Evolutionary conservation across 2,797 vertebrate genomes (phyloP), one percentile per base, ranked within the genome.

Genomic region (Distichodus sexfasciatus): DNA sequence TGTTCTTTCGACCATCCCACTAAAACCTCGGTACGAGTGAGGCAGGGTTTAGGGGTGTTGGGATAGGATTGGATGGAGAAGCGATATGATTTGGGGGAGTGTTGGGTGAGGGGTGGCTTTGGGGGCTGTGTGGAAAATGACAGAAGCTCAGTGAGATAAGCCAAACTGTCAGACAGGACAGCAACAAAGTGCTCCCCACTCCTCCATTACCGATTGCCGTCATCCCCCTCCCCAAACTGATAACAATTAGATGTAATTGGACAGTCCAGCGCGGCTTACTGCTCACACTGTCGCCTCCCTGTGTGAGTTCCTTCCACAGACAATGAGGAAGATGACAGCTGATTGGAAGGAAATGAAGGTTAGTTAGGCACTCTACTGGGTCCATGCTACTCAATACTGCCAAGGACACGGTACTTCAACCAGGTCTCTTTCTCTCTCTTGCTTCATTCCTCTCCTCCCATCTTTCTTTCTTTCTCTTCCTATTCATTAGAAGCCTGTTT

Each of bases 171-270:
- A 83, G 69, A 48, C 63, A 44, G 46, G 61, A 64, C 66, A 76
- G 76, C 41, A 76, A 65, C 77, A 66, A 65, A 65, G 53, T 44
- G 29, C 71, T n/a, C 60, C 67, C 46, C 40, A 54, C 31, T n/a
- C 71, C 43, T 57, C 44, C 62, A 36, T 53, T 60, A 31, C 44
- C 29, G 23, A 67, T 58, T 59, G 54, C 43, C 70, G 44, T 55
- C 72, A 57, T 76, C 84, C 64, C 72, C 62, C 78, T 82, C 59
- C n/a, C n/a, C n/a, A n/a, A n/a, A 71, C 84, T 87, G 82, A 90
- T 89, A 82, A 88, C 84, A 82, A 80, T 82, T 79, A 79, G 84
- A 85, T 65, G 46, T 88, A 89, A 89, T 91, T 89, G 86, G 89
- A 88, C 88, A 86, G 79, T 78, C 78, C 71, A 63, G 76, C 68